Evolutionary conservation across 2,888 invertebrate species (phyloP).

Genomic region (Bombylius major): DNA sequence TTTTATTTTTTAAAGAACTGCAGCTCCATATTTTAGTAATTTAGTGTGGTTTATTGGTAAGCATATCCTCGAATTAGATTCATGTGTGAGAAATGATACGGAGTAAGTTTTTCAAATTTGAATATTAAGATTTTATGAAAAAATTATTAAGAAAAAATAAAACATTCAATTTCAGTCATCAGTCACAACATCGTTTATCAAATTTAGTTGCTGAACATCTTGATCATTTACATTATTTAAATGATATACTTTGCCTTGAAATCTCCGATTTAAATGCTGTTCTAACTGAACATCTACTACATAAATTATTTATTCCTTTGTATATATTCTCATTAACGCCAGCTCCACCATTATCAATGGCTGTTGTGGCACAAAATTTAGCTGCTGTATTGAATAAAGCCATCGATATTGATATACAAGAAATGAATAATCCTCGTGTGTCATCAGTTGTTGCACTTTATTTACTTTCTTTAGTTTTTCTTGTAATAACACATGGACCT

Average conservation of each 20-base stretch:
- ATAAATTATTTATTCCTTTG: slow-evolving; percentile 82
- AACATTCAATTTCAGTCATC: slow-evolving; percentile 52
- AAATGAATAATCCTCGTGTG: slow-evolving; percentile 55
- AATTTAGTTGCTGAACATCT: slow-evolving; percentile 94
- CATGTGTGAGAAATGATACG: slow-evolving; percentile 87
- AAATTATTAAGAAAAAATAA: background rate
- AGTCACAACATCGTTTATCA: slow-evolving; percentile 77
- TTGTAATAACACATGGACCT: slow-evolving; percentile 83
- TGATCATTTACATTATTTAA: slow-evolving; percentile 93
- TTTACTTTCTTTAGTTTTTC: slow-evolving; percentile 85
- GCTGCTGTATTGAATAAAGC: slow-evolving; percentile 51
- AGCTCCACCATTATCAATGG: slow-evolving; percentile 38
- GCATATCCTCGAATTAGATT: slow-evolving; percentile 89
- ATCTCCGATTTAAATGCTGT: slow-evolving; percentile 89
- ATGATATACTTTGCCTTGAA: slow-evolving; percentile 86
- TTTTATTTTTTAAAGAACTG: slow-evolving; percentile 48
- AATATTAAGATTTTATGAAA: slow-evolving; percentile 4
- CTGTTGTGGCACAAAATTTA: slow-evolving; percentile 48
- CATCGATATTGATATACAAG: slow-evolving; percentile 43
- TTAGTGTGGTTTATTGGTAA: slow-evolving; percentile 98
- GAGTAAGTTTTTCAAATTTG: slow-evolving; percentile 52
- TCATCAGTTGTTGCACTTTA: slow-evolving; percentile 86
- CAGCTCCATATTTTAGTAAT: slow-evolving; percentile 96
- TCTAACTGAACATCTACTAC: slow-evolving; percentile 82
- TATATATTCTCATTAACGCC: slow-evolving; percentile 84